phyloP scores from a whole-genome alignment of 2,888 invertebrate genomes.

The Cartodere bifasciata region DNA sequence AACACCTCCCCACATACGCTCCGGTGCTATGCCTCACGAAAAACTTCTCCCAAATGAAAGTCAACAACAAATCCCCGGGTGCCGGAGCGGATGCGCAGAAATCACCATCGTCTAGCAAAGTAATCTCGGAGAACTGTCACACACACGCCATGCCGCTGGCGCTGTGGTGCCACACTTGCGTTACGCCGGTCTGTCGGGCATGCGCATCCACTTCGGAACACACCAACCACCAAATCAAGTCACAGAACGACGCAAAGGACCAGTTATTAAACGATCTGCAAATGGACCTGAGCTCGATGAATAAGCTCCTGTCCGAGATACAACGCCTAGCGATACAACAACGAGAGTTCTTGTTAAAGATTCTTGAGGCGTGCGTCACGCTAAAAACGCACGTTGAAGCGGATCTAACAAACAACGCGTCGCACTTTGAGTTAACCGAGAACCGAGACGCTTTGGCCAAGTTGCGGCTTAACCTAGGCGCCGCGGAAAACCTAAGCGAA shows the following conservation, averaged over 20 bases:
- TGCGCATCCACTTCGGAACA: constrained; percentile 55
- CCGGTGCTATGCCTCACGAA: constrained; percentile 54
- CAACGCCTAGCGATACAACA: constrained; percentile 58
- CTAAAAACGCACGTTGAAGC: constrained; percentile 64
- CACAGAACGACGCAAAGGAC: constrained; percentile 53
- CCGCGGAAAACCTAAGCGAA: constrained; percentile 45
- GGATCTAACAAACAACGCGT: constrained; percentile 55
- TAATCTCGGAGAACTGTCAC: constrained; percentile 49
- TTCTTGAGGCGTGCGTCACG: constrained; percentile 60
- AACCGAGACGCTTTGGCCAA: constrained; percentile 50
- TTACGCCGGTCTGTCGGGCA: constrained; percentile 49
- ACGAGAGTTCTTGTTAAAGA: constrained; percentile 57
- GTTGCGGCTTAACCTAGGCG: constrained; percentile 45
- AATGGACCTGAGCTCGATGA: constrained; percentile 53
- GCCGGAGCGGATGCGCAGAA: too few relatives aligned
- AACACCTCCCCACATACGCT: constrained; percentile 54
- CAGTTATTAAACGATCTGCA: constrained; percentile 52
- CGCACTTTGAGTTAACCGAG: constrained; percentile 52
- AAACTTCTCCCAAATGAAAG: constrained; percentile 46
- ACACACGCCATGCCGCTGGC: constrained; percentile 61
- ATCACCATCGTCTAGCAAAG: constrained; percentile 17
- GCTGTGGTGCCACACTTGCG: constrained; percentile 58
- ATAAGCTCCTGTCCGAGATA: constrained; percentile 55
- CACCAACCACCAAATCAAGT: constrained; percentile 53
- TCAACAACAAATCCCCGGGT: constrained; percentile 37